A percentile compares a stretch with the other conserved stretches of the same genome.
These are phyloP conservation scores for Clitarchus hookeri DNA, from an alignment of 2,888 invertebrate species.

Conservation along the genomic window DNA sequence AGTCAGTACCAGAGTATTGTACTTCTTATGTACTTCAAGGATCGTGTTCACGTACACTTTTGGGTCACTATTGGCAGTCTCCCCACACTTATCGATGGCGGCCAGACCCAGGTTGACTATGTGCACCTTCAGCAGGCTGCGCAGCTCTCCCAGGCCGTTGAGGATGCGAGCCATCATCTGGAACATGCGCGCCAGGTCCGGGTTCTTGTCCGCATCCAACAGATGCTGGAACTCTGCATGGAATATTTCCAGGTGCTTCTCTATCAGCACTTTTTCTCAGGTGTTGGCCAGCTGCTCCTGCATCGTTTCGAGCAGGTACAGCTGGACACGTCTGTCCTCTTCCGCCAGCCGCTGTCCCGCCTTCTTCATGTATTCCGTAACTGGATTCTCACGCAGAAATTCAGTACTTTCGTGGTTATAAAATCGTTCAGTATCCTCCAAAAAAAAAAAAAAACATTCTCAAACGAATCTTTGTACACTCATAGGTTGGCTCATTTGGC, in stretches of 20 bases:
- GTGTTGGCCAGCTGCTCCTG: slow-evolving; percentile 85
- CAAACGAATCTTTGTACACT: slow-evolving; percentile 94
- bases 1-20: slow-evolving; percentile 89
- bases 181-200: slow-evolving; percentile 95
- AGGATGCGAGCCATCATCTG: slow-evolving; percentile 88
- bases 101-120: slow-evolving; percentile 89
- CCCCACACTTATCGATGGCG: slow-evolving; percentile 94
- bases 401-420: slow-evolving; percentile 94
- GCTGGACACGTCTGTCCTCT: slow-evolving; percentile 90
- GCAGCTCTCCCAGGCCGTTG: slow-evolving; percentile 88
- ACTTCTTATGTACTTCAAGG: slow-evolving; percentile 96
- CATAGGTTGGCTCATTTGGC: slow-evolving; percentile 77
- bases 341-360: slow-evolving; percentile 93
- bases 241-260: slow-evolving; percentile 94
- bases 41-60: slow-evolving; percentile 97
- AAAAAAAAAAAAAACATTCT: slow-evolving; percentile 90
- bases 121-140: slow-evolving; percentile 87
- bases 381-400: slow-evolving; percentile 92
- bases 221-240: slow-evolving; percentile 94
- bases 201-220: slow-evolving; percentile 91
- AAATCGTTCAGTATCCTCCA: slow-evolving; percentile 93
- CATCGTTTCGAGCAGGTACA: slow-evolving; percentile 95
- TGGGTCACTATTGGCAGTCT: slow-evolving; percentile 91
- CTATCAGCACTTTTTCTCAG: slow-evolving; percentile 93
- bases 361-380: slow-evolving; percentile 99